Percentiles rank a stretch among this genome's conserved stretches.
These are phyloP conservation scores for Lasius platythorax DNA, from an alignment of 2,888 invertebrate species.

Conservation along the genomic window DNA sequence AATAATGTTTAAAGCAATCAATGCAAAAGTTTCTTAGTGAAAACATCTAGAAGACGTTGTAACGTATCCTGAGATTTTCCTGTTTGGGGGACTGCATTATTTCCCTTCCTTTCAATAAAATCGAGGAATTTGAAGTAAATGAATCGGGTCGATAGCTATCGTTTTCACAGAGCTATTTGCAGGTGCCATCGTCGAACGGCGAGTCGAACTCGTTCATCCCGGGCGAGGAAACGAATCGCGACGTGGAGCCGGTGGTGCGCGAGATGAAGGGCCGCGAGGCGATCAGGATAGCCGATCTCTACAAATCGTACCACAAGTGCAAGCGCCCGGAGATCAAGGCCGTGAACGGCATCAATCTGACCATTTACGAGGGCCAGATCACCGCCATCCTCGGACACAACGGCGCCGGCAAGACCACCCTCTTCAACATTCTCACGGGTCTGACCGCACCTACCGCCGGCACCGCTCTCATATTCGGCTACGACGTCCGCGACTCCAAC, in stretches of 20 bases:
- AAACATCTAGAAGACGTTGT: not conserved
- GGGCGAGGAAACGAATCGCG: slow-evolving; percentile 87
- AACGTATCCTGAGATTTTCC: not conserved
- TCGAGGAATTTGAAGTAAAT: not conserved
- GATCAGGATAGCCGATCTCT: slow-evolving; percentile 91
- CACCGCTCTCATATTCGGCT: slow-evolving; percentile 91
- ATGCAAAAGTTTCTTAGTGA: not conserved
- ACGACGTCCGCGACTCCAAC: slow-evolving; percentile 92
- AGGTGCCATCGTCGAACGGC: slow-evolving; percentile 82
- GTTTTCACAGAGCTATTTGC: slow-evolving; percentile 49
- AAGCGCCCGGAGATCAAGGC: slow-evolving; percentile 91
- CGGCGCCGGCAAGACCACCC: slow-evolving; percentile 95
- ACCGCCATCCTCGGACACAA: slow-evolving; percentile 95
- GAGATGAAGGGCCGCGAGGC: slow-evolving; percentile 92
- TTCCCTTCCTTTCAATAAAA: not conserved
- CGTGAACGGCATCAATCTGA: slow-evolving; percentile 92
- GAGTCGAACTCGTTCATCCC: slow-evolving; percentile 85
- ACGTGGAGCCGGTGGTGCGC: slow-evolving; percentile 91
- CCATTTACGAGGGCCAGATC: slow-evolving; percentile 95
- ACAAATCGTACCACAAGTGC: slow-evolving; percentile 91
- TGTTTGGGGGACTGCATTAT: not conserved
- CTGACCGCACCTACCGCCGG: slow-evolving; percentile 92
- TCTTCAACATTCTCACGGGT: slow-evolving; percentile 95
- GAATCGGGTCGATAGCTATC: not conserved
- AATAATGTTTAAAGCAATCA: not conserved